Base-by-base conservation (phyloP, 2,888 invertebrate genomes). In the Tridacna gigas region DNA sequence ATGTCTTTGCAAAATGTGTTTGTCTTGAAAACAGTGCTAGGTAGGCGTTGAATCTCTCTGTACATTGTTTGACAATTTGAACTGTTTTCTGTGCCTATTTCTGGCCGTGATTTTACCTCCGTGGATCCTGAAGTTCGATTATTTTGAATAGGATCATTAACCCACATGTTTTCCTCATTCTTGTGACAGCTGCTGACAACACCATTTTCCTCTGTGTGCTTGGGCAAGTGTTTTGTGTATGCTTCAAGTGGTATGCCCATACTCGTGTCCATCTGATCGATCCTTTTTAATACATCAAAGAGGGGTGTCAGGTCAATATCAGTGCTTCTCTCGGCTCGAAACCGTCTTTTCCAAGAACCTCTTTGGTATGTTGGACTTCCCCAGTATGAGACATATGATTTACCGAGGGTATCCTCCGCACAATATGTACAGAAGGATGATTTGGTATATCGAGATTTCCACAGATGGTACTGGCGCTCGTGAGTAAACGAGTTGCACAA, bases 241-340 rank as follows among this genome's bases (percentile, higher is more conserved):
- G 47, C 71, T 15, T 51, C 26, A n/a, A 2, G 3, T n/a, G 73
- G 48, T 28, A 61, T 74, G 7, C 80, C 80, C 81, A 87, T 85
- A 73, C 84, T 83, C 0, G 87, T 87, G 26, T 87, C 83, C 7
- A 87, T 87, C 9, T 28, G 37, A 75, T 85, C 84, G 37, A 87
- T 87, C 22, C 74, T 67, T 28, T 79, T 66, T 0, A 87, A 69
- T 18, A 87, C 87, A 25, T 87, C 83, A 7, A 87, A 51, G 15
- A 87, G 56, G 7, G 87, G 87, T 45, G 84, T 63, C 13, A 87
- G 56, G 48, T 87, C 87, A 9, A 87, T 83, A 18, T 87, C 87
- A 15, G 25, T 79, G 37, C 71, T 81, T 75, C 79, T 69, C n/a
- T 80, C 80, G 13, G 66, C 84, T 60, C 26, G 75, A 26, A 80